Evolutionary conservation across 1,140 invertebrate species (phyloP), one percentile per base, ranked within the genome.

Genomic region (Drosophila eugracilis): DNA sequence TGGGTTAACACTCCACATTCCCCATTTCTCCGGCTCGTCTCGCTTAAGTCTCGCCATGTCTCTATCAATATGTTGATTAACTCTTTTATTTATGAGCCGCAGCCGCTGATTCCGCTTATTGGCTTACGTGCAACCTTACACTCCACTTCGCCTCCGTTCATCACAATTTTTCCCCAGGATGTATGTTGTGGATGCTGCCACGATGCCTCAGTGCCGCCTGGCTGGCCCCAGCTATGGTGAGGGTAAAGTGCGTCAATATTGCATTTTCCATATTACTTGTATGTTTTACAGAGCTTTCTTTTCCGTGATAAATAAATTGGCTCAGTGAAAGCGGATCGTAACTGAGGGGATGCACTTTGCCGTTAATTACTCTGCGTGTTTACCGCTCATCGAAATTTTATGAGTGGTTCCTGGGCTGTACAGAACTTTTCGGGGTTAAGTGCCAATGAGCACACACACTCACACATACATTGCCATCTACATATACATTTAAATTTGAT

Each of bases 381-480:
- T 88, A 88, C 78, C 83, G 83, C 83, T 83, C 83, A 89, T 88
- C 83, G 83, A 83, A 89, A 83, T 89, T 88, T 83, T 73, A 88
- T 89, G 84, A 88, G 77, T 75, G 78, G 66, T 9, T 12, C n/a
- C 7, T 69, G 42, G 44, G 39, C 17, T 19, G 53, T 41, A 19
- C 32, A 34, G 60, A n/a, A 52, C 41, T 50, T 67, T 65, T 78
- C 72, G 81, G 49, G 77, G 77, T 81, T 88, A 88, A 86, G 83
- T 88, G 77, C 59, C 76, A 88, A 88, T 86, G 73, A 77, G 73
- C 70, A 74, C 48, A 75, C 26, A 9, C 10, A 37, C 1, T 1
- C 17, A 10, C n/a, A 3, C 12, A 24, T 28, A 36, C 5, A 24
- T 32, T 12, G 10, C n/a, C n/a, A n/a, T 32, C 3, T 26, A 7